Evolutionary conservation across 2,113 vertebrate genomes (phyloP), one percentile per base, ranked within the genome.

Genomic region (Aix galericulata): DNA sequence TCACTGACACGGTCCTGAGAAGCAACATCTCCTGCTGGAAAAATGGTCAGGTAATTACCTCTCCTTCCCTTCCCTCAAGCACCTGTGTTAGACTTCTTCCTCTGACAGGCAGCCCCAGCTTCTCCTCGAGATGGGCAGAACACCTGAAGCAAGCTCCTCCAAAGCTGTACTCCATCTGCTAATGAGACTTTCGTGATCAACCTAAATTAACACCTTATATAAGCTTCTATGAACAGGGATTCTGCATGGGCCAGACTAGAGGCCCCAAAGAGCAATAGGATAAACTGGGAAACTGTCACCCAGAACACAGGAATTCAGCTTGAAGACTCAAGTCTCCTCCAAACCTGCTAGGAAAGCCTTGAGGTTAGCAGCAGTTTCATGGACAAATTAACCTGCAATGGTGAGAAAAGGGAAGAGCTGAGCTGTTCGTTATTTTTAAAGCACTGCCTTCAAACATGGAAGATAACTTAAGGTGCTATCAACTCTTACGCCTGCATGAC

Each of bases 51-150:
- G n/a, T 32, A 72, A 79, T 69, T 69, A 80, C 2, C 42, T 6
- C n/a, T 36, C 66, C 17, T 67, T 77, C 80, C 44, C 34, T 82
- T 46, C 44, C 53, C 69, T 89, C 50, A 81, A 53, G 73, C 36
- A 58, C 36, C 55, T 80, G 9, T 53, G 21, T 50, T 82, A 31
- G 4, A 67, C 12, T 50, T 58, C 73, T 66, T 40, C 22, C 66
- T 82, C 2, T 0, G 23, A 84, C 0, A 81, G n/a, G 0, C 36
- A 74, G n/a, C 7, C 17, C 74, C 38, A 73, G 7, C 46, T 55
- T 66, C 36, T 25, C 48, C 25, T 9, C 0, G 0, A 53, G n/a
- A 63, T n/a, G 62, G 38, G 74, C 55, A 25, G 32, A 71, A 75
- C 14, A 42, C 2, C 46, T 8, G 12, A 42, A 87, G 29, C 52